phyloP scores from a whole-genome alignment of 2,797 vertebrate species.

The Lutra lutra region DNA sequence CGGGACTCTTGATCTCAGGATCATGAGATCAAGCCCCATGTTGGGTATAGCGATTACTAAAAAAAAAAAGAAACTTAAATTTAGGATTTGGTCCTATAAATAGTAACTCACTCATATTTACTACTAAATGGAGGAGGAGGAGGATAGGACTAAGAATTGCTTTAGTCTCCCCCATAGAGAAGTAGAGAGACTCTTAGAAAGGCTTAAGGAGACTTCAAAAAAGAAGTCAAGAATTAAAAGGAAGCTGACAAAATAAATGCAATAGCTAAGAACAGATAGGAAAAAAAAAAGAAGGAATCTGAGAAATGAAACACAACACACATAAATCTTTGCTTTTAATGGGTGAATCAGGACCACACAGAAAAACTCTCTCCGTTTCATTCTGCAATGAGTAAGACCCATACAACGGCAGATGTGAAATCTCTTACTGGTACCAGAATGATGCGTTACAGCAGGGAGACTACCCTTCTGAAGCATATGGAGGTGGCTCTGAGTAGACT shows the following conservation, averaged over 20 bases:
- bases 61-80: background rate
- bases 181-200: background rate
- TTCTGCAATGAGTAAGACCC: background rate
- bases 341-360: background rate
- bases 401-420: background rate
- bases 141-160: background rate
- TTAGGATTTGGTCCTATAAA: slow-evolving; percentile 8
- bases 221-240: background rate
- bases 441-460: background rate
- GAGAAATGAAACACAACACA: background rate
- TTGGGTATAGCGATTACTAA: background rate
- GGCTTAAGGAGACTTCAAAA: background rate
- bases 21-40: background rate
- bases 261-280: background rate
- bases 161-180: background rate
- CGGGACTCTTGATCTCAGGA: background rate
- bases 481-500: background rate
- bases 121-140: background rate
- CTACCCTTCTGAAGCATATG: background rate
- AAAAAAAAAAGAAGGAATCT: background rate
- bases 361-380: background rate
- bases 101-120: slow-evolving; percentile 24
- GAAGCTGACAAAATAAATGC: background rate
- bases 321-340: background rate
- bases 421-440: background rate